phyloP scores from a whole-genome alignment of 2,797 vertebrate genomes.

The Pantherophis vulpinus region DNA sequence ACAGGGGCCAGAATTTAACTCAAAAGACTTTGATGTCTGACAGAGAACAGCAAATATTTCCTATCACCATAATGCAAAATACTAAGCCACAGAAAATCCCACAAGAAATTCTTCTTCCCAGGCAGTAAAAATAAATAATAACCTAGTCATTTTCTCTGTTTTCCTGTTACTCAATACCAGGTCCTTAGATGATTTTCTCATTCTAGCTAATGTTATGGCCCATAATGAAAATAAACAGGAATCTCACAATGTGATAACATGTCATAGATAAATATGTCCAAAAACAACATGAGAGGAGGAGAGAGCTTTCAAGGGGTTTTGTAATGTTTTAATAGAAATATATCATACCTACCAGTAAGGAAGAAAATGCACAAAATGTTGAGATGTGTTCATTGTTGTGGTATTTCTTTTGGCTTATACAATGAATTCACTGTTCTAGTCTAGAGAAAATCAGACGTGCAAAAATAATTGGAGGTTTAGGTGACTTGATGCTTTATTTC shows the following conservation, averaged over 20 bases:
- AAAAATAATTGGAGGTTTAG: neutral
- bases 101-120: neutral
- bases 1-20: neutral
- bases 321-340: conserved; percentile 9
- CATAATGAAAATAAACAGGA: neutral
- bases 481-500: neutral
- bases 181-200: neutral
- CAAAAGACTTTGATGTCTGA: neutral
- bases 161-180: neutral
- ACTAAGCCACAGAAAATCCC: neutral
- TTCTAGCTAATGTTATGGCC: neutral
- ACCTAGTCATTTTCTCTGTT: neutral
- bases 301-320: neutral
- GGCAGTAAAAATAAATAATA: neutral
- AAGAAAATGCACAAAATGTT: neutral
- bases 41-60: neutral
- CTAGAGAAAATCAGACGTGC: conserved; percentile 4
- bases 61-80: neutral
- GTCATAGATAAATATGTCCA: neutral
- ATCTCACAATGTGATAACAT: neutral
- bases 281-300: neutral
- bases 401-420: conserved; percentile 23
- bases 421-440: neutral
- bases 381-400: conserved; percentile 7
- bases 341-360: neutral